phyloP scores from a whole-genome alignment of 2,797 vertebrate species.

The Pygocentrus nattereri region DNA sequence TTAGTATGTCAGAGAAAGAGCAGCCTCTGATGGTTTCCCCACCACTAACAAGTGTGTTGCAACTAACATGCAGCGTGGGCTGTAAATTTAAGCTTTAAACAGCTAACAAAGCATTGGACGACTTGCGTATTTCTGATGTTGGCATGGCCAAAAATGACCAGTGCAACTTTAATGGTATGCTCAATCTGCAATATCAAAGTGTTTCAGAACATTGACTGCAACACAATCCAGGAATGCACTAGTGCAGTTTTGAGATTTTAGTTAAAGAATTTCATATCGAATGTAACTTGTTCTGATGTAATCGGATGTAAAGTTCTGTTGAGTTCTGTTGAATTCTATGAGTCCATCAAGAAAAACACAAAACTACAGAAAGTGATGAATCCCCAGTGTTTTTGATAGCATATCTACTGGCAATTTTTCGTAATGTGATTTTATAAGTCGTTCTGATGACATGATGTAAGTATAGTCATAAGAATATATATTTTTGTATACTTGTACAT shows the following conservation, averaged over 20 bases:
- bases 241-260: background rate
- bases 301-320: too few species aligned
- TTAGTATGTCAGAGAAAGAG: conserved; percentile 57
- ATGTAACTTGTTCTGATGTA: too few species aligned
- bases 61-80: conserved; percentile 55
- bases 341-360: background rate
- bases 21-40: conserved; percentile 38
- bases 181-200: conserved; percentile 56
- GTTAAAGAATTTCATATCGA: too few species aligned
- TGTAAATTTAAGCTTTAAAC: conserved; percentile 46
- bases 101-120: conserved; percentile 50
- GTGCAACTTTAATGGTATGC: conserved; percentile 7
- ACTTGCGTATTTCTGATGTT: conserved; percentile 34
- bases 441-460: background rate
- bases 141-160: conserved; percentile 34
- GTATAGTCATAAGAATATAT: too few species aligned
- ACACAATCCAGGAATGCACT: background rate
- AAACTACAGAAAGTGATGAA: background rate
- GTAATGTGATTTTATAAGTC: too few species aligned
- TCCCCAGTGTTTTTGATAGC: background rate
- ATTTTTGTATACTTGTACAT: background rate
- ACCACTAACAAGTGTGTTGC: conserved; percentile 55
- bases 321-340: too few species aligned
- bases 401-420: background rate
- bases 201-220: background rate